These are phyloP conservation scores for Chouioia cunea DNA, from an alignment of 2,888 invertebrate species.

Conservation along the genomic window DNA sequence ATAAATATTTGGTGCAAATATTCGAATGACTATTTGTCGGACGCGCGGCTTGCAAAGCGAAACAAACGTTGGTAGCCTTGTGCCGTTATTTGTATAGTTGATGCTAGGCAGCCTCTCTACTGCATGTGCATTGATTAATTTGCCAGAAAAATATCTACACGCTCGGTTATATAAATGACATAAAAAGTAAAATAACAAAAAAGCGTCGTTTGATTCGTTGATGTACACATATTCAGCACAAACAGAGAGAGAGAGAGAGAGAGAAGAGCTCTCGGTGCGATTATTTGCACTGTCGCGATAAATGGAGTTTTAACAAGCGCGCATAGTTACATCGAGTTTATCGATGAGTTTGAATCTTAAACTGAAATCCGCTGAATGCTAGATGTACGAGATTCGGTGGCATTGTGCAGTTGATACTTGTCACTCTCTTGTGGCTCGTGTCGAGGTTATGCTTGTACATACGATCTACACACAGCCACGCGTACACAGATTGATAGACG, in stretches of 20 bases:
- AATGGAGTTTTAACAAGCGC: no score
- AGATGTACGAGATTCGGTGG: neutral
- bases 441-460: neutral
- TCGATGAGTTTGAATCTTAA: constrained; percentile 17
- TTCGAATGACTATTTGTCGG: constrained; percentile 31
- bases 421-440: neutral
- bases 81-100: neutral
- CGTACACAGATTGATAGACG: constrained; percentile 1
- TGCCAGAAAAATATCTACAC: neutral
- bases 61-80: neutral
- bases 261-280: no score
- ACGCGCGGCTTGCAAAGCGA: neutral
- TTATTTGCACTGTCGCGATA: no score
- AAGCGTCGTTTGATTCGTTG: no score
- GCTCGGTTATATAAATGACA: neutral
- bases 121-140: no score
- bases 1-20: constrained; percentile 16
- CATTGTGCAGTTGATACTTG: neutral
- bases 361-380: constrained; percentile 15
- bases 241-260: no score
- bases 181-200: no score
- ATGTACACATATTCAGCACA: no score
- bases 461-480: neutral
- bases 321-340: no score
- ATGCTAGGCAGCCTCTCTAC: no score